Conservation (phyloP, 35 echinoderm and acorn worm species). For the Apostichopus californicus region DNA sequence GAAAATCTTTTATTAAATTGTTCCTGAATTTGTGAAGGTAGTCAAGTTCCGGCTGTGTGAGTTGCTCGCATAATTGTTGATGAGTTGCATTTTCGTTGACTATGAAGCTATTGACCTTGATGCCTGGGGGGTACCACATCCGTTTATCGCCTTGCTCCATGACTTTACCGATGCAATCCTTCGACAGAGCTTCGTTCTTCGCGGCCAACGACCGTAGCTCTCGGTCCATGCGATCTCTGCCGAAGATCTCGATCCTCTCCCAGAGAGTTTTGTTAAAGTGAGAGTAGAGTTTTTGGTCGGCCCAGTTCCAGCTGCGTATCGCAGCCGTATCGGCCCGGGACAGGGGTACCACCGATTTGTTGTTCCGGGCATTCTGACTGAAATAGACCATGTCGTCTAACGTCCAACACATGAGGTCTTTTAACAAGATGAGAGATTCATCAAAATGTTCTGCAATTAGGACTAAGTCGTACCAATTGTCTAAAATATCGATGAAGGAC, state of each 20-base stretch:
- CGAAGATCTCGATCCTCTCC: slow-evolving; percentile 67
- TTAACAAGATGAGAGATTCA: slow-evolving; percentile 89
- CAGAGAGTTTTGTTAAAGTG: slow-evolving; percentile 81
- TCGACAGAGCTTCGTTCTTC: slow-evolving; percentile 42
- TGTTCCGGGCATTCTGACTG: slow-evolving; percentile 67
- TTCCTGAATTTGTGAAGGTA: slow-evolving; percentile 70
- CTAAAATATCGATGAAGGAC: slow-evolving; percentile 56
- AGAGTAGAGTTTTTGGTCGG: slow-evolving; percentile 65
- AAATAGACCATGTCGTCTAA: slow-evolving; percentile 76
- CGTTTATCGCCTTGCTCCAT: slow-evolving; percentile 40
- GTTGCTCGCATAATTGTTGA: slow-evolving; percentile 67
- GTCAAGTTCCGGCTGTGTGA: slow-evolving; percentile 75
- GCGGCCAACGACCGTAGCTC: slow-evolving; percentile 45
- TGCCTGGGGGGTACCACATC: slow-evolving; percentile 70
- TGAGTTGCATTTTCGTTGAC: slow-evolving; percentile 61
- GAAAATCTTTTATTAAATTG: not conserved
- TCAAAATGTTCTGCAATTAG: slow-evolving; percentile 93
- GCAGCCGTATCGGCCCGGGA: not conserved
- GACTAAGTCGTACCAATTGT: slow-evolving; percentile 71
- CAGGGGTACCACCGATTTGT: slow-evolving; percentile 44
- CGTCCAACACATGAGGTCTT: slow-evolving; percentile 89
- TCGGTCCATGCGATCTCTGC: slow-evolving; percentile 57
- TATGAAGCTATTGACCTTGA: slow-evolving; percentile 70
- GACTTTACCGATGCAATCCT: slow-evolving; percentile 54
- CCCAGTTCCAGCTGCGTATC: slow-evolving; percentile 73